phyloP scores from a whole-genome alignment of 2,113 vertebrate genomes.

The Acanthisitta chloris region DNA sequence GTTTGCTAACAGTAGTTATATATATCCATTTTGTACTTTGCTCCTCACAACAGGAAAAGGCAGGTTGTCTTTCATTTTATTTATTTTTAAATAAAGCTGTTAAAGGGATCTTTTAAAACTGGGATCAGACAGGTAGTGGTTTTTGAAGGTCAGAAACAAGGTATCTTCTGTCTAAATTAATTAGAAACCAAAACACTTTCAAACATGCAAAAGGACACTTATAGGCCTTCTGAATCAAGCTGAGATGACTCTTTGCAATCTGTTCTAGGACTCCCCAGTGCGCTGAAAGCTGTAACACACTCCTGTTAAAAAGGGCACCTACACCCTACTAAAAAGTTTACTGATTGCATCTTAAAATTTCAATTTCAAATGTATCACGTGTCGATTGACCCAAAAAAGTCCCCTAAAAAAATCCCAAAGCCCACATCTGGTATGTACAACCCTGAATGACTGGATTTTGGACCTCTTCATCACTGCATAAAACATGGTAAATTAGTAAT shows the following conservation, averaged over 20 bases:
- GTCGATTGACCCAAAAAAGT: not conserved
- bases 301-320: not conserved
- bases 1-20: not conserved
- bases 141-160: slow-evolving; percentile 45
- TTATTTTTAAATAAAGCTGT: not conserved
- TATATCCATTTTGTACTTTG: not conserved
- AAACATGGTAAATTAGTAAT: slow-evolving; percentile 3
- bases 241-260: slow-evolving; percentile 41
- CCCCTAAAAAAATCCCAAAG: not conserved
- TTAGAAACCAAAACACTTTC: slow-evolving; percentile 29
- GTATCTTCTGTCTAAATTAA: slow-evolving; percentile 44
- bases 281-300: not conserved
- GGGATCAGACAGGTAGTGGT: not conserved
- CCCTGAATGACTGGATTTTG: not conserved
- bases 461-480: not conserved
- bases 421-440: not conserved
- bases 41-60: not conserved
- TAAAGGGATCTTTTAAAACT: not conserved
- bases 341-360: not conserved
- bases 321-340: not conserved
- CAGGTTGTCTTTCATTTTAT: not conserved
- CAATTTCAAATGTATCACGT: not conserved
- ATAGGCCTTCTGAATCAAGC: slow-evolving; percentile 28
- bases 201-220: slow-evolving; percentile 28
- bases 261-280: slow-evolving; percentile 14